phyloP scores from a whole-genome alignment of 37 sponge, comb jelly and placozoan genomes.

The Cliona cf. orientalis region DNA sequence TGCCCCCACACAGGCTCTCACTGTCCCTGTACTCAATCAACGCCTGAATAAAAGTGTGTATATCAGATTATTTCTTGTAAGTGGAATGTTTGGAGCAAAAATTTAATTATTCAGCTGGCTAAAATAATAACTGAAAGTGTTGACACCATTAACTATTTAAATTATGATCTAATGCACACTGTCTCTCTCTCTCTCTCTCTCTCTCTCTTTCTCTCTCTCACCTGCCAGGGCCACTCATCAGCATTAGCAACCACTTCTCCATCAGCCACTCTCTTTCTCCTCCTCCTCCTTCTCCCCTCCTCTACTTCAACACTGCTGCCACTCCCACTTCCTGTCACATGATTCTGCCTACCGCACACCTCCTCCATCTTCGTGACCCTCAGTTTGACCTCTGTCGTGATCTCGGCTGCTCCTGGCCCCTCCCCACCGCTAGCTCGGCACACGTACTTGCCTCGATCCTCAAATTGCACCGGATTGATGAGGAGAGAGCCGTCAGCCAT shows the following conservation, averaged over 20 bases:
- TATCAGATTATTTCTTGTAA: too few relatives aligned
- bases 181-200: too few relatives aligned
- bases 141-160: too few relatives aligned
- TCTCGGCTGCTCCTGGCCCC: not conserved
- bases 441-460: conserved; percentile 2
- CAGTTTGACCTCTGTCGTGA: not conserved
- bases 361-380: not conserved
- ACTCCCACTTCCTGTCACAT: too few relatives aligned
- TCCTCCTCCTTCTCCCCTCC: not conserved
- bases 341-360: conserved; percentile 2
- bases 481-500: conserved; percentile 17
- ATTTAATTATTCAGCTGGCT: not conserved
- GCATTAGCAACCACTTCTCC: not conserved
- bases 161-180: too few relatives aligned
- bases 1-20: conserved; percentile 37
- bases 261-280: not conserved
- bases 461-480: not conserved
- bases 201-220: not conserved
- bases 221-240: conserved; percentile 28
- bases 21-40: conserved; percentile 23
- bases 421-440: conserved; percentile 1
- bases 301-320: not conserved
- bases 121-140: not conserved
- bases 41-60: not conserved
- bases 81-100: not conserved